These are phyloP conservation scores for Urosaurus nigricauda DNA, from an alignment of 2,797 vertebrate genomes.

Conservation along the genomic window DNA sequence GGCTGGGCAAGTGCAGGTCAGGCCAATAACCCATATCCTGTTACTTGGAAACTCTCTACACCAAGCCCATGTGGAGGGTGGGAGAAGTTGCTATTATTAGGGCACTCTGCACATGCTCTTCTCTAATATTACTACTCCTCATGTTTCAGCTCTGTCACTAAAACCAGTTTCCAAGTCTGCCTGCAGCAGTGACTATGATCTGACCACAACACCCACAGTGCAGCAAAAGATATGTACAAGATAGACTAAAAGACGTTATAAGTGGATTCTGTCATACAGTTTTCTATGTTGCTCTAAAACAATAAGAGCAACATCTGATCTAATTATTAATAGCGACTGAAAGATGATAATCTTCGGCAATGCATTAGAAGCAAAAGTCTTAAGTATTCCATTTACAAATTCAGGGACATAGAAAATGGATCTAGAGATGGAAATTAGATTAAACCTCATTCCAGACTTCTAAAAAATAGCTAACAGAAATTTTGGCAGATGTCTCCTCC, in stretches of 20 bases:
- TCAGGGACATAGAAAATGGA: neutral
- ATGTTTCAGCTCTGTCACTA: neutral
- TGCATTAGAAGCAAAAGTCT: neutral
- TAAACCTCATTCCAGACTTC: neutral
- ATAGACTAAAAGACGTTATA: neutral
- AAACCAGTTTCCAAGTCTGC: neutral
- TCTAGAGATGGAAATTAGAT: slow-evolving; percentile 2
- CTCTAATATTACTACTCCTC: neutral
- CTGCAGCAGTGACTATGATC: neutral
- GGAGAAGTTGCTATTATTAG: slow-evolving; percentile 1
- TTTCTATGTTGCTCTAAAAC: neutral
- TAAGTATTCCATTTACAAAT: neutral
- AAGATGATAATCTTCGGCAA: neutral
- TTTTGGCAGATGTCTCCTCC: neutral
- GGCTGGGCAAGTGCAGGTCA: neutral
- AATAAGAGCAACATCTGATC: neutral
- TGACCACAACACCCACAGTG: neutral
- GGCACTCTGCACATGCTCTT: neutral
- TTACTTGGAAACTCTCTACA: slow-evolving; percentile 9
- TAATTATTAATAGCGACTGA: neutral
- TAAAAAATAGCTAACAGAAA: neutral
- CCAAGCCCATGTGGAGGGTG: neutral
- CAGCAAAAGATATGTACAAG: neutral
- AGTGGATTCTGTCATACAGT: neutral
- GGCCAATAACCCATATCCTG: neutral